These are phyloP conservation scores for Mallotus villosus DNA, from an alignment of 2,797 vertebrate species.

Conservation along the genomic window DNA sequence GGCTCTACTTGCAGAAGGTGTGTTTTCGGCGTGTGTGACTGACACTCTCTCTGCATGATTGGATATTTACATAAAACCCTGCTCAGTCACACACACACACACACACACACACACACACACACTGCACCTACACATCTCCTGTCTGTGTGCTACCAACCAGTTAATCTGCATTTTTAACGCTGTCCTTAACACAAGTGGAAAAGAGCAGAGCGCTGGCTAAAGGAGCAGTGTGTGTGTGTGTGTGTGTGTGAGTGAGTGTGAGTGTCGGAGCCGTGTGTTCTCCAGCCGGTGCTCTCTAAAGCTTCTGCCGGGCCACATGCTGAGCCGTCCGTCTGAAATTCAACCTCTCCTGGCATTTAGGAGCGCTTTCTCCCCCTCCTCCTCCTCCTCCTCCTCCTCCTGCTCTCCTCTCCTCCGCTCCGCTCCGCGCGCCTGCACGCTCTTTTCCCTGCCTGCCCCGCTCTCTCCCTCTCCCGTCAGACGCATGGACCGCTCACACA, in stretches of 20 bases:
- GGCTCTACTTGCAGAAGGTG: too few species aligned
- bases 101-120: slow-evolving; percentile 28
- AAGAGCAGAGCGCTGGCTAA: slow-evolving; percentile 63
- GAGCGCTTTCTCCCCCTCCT: slow-evolving; percentile 43
- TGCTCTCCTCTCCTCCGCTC: slow-evolving; percentile 30
- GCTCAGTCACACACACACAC: neutral
- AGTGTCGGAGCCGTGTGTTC: slow-evolving; percentile 18
- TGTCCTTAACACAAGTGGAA: slow-evolving; percentile 50
- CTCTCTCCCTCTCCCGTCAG: slow-evolving; percentile 44
- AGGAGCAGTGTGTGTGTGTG: slow-evolving; percentile 53
- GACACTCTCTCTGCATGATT: neutral
- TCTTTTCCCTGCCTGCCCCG: slow-evolving; percentile 25
- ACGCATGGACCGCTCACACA: neutral
- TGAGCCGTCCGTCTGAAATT: slow-evolving; percentile 73
- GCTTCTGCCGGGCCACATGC: slow-evolving; percentile 75
- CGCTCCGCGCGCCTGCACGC: slow-evolving; percentile 19
- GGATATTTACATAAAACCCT: slow-evolving; percentile 21
- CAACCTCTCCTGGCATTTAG: slow-evolving; percentile 75
- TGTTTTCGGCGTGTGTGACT: neutral
- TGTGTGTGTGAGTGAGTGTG: slow-evolving; percentile 39
- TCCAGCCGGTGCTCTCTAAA: slow-evolving; percentile 61
- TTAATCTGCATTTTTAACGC: slow-evolving; percentile 51
- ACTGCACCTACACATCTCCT: slow-evolving; percentile 13
- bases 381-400: slow-evolving; percentile 39
- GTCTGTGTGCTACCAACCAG: slow-evolving; percentile 35